Evolutionary conservation across 2,888 invertebrate species (phyloP).

Genomic region (Melanargia galathea): DNA sequence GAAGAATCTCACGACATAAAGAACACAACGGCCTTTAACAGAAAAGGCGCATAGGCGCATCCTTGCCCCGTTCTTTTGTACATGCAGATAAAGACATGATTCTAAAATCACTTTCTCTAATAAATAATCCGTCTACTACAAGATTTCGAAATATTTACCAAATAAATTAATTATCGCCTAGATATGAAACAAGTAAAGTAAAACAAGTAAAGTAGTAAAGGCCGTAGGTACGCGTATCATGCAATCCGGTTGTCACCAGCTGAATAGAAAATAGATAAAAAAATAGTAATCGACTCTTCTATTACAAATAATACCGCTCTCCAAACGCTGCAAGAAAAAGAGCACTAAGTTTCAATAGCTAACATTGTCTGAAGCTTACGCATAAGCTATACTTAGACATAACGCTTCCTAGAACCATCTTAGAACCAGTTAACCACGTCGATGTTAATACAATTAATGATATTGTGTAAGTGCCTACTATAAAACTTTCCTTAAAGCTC

Average conservation of each 20-base stretch:
- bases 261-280: constrained; percentile 61
- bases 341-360: constrained; percentile 68
- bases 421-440: not conserved
- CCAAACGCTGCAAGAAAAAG: constrained; percentile 60
- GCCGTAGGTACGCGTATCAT: constrained; percentile 67
- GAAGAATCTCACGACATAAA: too few relatives aligned
- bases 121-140: too few relatives aligned
- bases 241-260: constrained; percentile 54
- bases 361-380: constrained; percentile 13
- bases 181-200: constrained; percentile 51
- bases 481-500: not conserved
- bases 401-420: not conserved
- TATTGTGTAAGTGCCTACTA: not conserved
- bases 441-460: too few relatives aligned
- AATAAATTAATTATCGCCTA: not conserved
- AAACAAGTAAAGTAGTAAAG: constrained; percentile 62
- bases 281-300: constrained; percentile 52
- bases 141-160: too few relatives aligned
- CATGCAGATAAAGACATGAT: too few relatives aligned
- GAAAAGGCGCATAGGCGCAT: too few relatives aligned
- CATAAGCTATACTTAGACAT: constrained; percentile 5
- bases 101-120: too few relatives aligned
- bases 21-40: too few relatives aligned
- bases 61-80: too few relatives aligned
- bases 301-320: constrained; percentile 63